Percentiles rank a stretch among this genome's conserved stretches.
Conservation (phyloP, 2,113 vertebrate species). For the Sporophila hypoxantha region DNA sequence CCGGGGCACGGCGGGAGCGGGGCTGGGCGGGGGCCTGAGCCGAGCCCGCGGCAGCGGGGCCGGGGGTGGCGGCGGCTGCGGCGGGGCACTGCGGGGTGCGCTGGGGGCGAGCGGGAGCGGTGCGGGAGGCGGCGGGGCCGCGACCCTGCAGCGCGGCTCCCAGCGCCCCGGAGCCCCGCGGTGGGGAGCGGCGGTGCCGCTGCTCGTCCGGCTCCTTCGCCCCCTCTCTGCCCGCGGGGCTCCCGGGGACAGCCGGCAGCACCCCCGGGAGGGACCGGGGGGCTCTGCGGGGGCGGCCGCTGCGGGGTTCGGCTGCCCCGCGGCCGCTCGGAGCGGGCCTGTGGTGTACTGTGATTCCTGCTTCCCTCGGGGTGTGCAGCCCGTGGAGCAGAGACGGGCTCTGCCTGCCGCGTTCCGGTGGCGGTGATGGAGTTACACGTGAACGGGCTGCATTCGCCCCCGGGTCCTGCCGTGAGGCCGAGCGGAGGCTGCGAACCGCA, state of each 20-base stretch:
- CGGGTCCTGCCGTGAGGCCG: neutral
- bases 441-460: neutral
- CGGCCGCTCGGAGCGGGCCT: neutral
- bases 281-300: neutral
- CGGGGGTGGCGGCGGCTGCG: too few relatives aligned
- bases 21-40: too few relatives aligned
- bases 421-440: neutral
- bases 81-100: neutral
- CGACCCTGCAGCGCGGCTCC: neutral
- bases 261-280: rapidly evolving
- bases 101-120: neutral
- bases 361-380: neutral
- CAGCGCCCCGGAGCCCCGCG: neutral
- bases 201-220: neutral
- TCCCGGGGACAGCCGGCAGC: neutral
- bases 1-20: too few relatives aligned
- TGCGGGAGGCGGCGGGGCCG: neutral
- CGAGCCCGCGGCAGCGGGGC: too few relatives aligned
- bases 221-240: neutral
- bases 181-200: neutral
- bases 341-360: neutral
- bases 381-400: neutral
- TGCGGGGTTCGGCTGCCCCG: neutral
- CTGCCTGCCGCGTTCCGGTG: neutral
- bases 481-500: neutral